Evolutionary conservation across 2,888 invertebrate genomes (phyloP).

Genomic region (Pomacea canaliculata): DNA sequence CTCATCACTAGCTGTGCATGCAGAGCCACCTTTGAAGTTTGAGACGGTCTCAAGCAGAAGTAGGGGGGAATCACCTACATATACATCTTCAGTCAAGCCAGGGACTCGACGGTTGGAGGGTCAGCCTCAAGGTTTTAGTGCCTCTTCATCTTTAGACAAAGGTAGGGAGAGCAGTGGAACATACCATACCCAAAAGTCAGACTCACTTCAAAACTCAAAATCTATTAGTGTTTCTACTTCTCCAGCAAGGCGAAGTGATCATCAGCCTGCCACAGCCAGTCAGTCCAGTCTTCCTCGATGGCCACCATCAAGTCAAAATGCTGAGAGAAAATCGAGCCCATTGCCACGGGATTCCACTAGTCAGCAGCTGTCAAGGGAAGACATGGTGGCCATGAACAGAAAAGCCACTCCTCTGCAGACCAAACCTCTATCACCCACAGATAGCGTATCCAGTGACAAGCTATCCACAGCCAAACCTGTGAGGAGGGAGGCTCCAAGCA

Average conservation of each 20-base stretch:
- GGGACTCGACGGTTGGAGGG: conserved; percentile 7
- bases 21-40: conserved; percentile 9
- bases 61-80: conserved; percentile 26
- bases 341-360: background rate
- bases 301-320: background rate
- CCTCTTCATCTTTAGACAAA: background rate
- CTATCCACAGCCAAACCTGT: conserved; percentile 20
- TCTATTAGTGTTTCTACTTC: no score
- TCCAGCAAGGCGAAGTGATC: conserved; percentile 1
- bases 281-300: conserved; percentile 13
- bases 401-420: conserved; percentile 51
- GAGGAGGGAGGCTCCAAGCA: conserved; percentile 45
- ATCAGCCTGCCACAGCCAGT: background rate
- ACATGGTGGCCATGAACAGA: conserved; percentile 58
- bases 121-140: background rate
- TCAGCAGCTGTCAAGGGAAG: conserved; percentile 45
- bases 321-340: background rate
- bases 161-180: background rate
- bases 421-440: conserved; percentile 33
- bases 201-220: background rate
- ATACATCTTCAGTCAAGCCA: conserved; percentile 17
- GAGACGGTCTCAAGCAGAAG: conserved; percentile 25
- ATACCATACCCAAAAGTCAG: background rate
- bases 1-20: background rate
- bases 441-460: background rate